Evolutionary conservation across 1,140 invertebrate genomes (phyloP).

Genomic region (Drosophila kohkoa): DNA sequence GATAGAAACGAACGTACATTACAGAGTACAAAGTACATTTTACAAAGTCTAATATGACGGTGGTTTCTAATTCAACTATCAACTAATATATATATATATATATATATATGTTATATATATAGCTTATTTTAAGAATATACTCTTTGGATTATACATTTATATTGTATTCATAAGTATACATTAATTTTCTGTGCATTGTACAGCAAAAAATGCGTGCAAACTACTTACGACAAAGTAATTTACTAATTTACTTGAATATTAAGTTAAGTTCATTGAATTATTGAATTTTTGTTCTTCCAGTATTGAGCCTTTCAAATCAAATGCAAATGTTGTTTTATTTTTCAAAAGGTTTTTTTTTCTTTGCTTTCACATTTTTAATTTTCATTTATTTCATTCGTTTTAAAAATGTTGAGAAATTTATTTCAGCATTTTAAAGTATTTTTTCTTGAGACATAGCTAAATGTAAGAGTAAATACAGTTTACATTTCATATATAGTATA

Average conservation of each 20-base stretch:
- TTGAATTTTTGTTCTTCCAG: conserved; percentile 7
- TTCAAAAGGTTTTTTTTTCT: conserved; percentile 45
- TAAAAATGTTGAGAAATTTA: conserved; percentile 60
- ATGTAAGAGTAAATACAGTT: conserved; percentile 74
- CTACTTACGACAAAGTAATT: conserved; percentile 49
- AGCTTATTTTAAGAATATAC: conserved; percentile 21
- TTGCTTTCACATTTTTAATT: conserved; percentile 68
- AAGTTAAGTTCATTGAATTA: conserved; percentile 14
- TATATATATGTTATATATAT: conserved; percentile 28
- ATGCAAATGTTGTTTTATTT: conserved; percentile 48
- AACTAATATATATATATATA: conserved; percentile 55
- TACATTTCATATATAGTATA: conserved; percentile 62
- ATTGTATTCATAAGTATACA: conserved; percentile 26
- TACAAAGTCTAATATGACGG: conserved; percentile 81
- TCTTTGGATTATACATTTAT: conserved; percentile 10
- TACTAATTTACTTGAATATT: conserved; percentile 29
- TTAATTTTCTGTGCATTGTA: conserved; percentile 54
- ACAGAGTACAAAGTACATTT: conserved; percentile 65
- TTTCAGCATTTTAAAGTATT: conserved; percentile 56
- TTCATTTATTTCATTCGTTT: conserved; percentile 69
- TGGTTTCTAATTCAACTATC: conserved; percentile 80
- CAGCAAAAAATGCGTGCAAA: conserved; percentile 65
- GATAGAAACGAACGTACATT: conserved; percentile 40
- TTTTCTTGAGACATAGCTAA: conserved; percentile 49
- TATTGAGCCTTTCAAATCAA: conserved; percentile 21